Evolutionary conservation across 2,888 invertebrate species (phyloP).

Genomic region (Aporophyla lueneburgensis): DNA sequence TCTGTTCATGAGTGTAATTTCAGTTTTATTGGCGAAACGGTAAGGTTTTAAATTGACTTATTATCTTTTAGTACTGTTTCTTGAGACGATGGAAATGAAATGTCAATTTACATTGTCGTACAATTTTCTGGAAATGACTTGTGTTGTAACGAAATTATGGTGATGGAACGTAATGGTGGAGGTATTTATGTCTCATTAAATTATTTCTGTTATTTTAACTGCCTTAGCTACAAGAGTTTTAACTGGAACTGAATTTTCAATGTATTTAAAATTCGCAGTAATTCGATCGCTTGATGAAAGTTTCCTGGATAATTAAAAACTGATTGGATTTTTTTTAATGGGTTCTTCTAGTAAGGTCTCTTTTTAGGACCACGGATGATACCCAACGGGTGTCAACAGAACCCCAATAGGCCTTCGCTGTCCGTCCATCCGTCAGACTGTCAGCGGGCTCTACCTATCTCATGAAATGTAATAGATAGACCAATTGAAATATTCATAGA

Average conservation of each 20-base stretch:
- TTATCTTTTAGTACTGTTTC: slow-evolving; percentile 42
- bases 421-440: too few species aligned
- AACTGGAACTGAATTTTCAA: neutral
- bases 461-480: too few species aligned
- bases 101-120: slow-evolving; percentile 10
- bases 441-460: too few species aligned
- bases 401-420: too few species aligned
- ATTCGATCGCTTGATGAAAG: too few species aligned
- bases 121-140: slow-evolving; percentile 42
- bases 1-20: slow-evolving; percentile 48
- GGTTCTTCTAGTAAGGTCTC: too few species aligned
- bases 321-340: too few species aligned
- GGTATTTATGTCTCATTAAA: neutral
- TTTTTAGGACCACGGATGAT: too few species aligned
- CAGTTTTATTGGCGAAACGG: slow-evolving; percentile 36
- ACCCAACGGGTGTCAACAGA: too few species aligned
- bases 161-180: slow-evolving; percentile 1
- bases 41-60: slow-evolving; percentile 51
- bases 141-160: slow-evolving; percentile 18
- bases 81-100: slow-evolving; percentile 8
- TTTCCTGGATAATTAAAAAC: too few species aligned
- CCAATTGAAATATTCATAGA: too few species aligned
- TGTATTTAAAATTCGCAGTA: neutral
- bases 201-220: slow-evolving; percentile 3
- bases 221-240: neutral